Evolutionary conservation across 1,140 invertebrate genomes (phyloP), one percentile per base, ranked within the genome.

Genomic region (Aleiodes sp.): DNA sequence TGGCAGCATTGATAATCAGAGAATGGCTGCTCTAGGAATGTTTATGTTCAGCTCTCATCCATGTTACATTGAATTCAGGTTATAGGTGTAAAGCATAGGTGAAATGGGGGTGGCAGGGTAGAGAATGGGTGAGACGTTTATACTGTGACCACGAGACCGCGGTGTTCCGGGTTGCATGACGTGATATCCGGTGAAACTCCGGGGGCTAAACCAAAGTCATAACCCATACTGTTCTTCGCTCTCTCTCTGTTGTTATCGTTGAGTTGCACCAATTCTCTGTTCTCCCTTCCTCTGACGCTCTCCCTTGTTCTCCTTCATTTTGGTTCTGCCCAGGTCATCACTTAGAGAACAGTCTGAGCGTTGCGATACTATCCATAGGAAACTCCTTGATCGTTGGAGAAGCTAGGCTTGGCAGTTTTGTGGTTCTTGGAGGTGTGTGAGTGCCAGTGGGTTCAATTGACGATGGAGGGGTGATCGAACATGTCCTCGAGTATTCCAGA

Each of bases 81-180:
- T 46, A 46, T 46, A 14, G 41, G 16, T 46, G 41, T 19, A 46
- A 46, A 46, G n/a, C 41, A 46, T 7, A 16, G 16, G 41, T 46
- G 41, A 46, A 46, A 21, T n/a, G n/a, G 8, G 41, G 31, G 31
- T 6, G 31, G 8, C 2, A 19, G 41, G 41, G 7, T 19, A n/a
- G 41, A 19, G 8, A n/a, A 46, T 19, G 41, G 24, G 41, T n/a
- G n/a, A 46, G 41, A 46, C 16, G 41, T 14, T 46, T 46, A 46
- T 46, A 46, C 41, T n/a, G 41, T 46, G 41, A 46, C 41, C 41
- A 46, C 41, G 41, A 46, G 41, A 46, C 41, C 41, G 41, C 41
- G 41, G 41, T 46, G 41, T 46, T 46, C 41, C 41, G 41, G 41
- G 16, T 46, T 46, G 41, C 41, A 46, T 46, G 41, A 46, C 41